Base-by-base conservation (phyloP, 2,797 vertebrate species). In the Oryzias dopingdopingensis region DNA sequence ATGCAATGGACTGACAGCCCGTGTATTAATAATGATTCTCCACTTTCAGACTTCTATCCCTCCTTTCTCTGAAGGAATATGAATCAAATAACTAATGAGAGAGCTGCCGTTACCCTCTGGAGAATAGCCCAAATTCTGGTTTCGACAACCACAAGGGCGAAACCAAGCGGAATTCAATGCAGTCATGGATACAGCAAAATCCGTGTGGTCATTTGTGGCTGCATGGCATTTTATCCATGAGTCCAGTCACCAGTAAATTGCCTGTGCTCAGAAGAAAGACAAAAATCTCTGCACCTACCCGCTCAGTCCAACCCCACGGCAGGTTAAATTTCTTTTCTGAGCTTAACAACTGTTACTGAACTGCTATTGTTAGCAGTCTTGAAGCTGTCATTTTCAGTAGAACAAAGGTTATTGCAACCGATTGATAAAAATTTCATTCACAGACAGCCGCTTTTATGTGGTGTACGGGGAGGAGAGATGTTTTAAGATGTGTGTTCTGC, bases 361-460 rank as follows among this genome's bases (percentile, higher is more conserved):
- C 63, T 84, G 89, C 89, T 87, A 87, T 89, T 91, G 89, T 92
- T 90, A 86, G 88, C 90, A 82, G 84, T 91, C 83, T 90, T 80
- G 78, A 88, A 84, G 85, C 88, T 77, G 87, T 89, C 89, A 82
- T 85, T 89, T 90, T 82, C 84, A 65, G 69, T 62, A 77, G 90
- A 92, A 91, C 91, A 92, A 91, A 92, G 91, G 89, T 89, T 90
- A 87, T 86, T 81, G 88, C 85, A 75, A 70, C 83, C 72, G 84
- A 90, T 89, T 92, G 90, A 92, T 92, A 89, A 90, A 92, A 91
- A 86, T 89, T 90, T 89, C 73, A 90, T 92, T 85, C 76, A 73
- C 79, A 88, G 88, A 86, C 87, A 59, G 83, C 47, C 52, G 69
- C 90, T 90, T 92, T 91, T 82, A 88, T 89, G 86, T 88, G 85